These are phyloP conservation scores for Allophyes oxyacanthae DNA, from an alignment of 2,888 invertebrate genomes.

Conservation along the genomic window DNA sequence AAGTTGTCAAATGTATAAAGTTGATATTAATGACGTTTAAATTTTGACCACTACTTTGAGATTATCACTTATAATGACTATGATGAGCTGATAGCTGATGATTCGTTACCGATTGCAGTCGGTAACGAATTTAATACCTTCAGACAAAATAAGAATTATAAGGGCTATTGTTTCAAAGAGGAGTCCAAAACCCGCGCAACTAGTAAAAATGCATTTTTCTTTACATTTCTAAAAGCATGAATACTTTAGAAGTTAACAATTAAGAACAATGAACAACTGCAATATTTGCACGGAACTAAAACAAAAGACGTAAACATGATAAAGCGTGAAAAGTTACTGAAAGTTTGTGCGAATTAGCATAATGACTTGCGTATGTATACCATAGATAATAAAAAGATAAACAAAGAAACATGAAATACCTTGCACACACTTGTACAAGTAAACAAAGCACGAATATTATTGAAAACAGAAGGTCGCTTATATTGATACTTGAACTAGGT, in stretches of 20 bases:
- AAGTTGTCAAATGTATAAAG: too few relatives aligned
- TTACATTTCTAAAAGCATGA: background rate
- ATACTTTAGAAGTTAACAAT: conserved; percentile 2
- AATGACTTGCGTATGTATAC: conserved; percentile 18
- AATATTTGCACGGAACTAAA: conserved; percentile 35
- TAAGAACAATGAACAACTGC: conserved; percentile 26
- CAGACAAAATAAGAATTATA: too few relatives aligned
- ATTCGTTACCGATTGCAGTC: too few relatives aligned
- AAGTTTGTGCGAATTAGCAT: conserved; percentile 34
- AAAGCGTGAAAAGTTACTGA: conserved; percentile 35
- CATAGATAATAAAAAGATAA: conserved; percentile 1
- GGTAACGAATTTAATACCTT: too few relatives aligned
- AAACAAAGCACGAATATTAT: conserved; percentile 9
- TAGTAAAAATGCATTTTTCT: conserved; percentile 6
- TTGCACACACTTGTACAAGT: conserved; percentile 27
- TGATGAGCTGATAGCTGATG: too few relatives aligned
- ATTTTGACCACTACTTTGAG: too few relatives aligned
- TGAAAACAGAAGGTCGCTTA: conserved; percentile 4
- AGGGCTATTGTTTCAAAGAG: too few relatives aligned
- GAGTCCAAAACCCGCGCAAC: background rate
- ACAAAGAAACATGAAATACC: conserved; percentile 13
- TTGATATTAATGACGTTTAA: too few relatives aligned
- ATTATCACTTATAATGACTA: too few relatives aligned
- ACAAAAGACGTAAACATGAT: conserved; percentile 35
- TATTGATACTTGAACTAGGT: conserved; percentile 4